Conservation (phyloP, 2,113 vertebrate genomes). For the Shinisaurus crocodilurus region DNA sequence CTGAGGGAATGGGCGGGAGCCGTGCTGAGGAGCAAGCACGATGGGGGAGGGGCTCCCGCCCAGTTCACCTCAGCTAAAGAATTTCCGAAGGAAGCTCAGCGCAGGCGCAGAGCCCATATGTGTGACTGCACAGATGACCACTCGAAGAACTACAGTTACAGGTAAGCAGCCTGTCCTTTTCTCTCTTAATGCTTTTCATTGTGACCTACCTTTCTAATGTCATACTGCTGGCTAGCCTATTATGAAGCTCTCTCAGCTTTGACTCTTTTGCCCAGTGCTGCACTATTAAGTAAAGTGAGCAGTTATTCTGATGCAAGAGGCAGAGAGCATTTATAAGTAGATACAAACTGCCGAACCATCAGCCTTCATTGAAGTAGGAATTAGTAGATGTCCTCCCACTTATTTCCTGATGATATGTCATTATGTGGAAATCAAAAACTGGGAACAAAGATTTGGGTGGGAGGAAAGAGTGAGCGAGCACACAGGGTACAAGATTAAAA, state of each 20-base stretch:
- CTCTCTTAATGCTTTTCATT: neutral
- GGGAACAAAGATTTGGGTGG: slow-evolving; percentile 29
- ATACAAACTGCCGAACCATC: slow-evolving; percentile 17
- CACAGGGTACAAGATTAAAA: slow-evolving; percentile 9
- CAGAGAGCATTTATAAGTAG: slow-evolving; percentile 15
- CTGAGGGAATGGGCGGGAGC: too few species aligned
- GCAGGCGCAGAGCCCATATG: too few species aligned
- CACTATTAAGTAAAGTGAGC: slow-evolving; percentile 5
- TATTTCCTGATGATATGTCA: slow-evolving; percentile 28
- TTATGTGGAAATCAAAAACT: slow-evolving; percentile 18
- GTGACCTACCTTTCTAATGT: neutral
- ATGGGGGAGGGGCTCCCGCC: too few species aligned
- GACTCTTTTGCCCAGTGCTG: neutral
- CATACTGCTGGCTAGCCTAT: neutral
- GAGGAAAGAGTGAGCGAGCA: slow-evolving; percentile 2
- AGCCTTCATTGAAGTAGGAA: slow-evolving; percentile 13
- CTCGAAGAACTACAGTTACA: too few species aligned
- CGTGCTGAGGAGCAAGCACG: too few species aligned
- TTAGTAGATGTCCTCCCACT: slow-evolving; percentile 28
- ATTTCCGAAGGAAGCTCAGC: too few species aligned
- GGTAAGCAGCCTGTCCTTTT: too few species aligned
- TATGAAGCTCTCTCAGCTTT: neutral
- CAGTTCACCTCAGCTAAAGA: too few species aligned
- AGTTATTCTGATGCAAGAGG: slow-evolving; percentile 14
- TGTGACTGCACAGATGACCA: too few species aligned